Conservation (phyloP, 2,888 invertebrate species). For the Torymus tubicola region DNA sequence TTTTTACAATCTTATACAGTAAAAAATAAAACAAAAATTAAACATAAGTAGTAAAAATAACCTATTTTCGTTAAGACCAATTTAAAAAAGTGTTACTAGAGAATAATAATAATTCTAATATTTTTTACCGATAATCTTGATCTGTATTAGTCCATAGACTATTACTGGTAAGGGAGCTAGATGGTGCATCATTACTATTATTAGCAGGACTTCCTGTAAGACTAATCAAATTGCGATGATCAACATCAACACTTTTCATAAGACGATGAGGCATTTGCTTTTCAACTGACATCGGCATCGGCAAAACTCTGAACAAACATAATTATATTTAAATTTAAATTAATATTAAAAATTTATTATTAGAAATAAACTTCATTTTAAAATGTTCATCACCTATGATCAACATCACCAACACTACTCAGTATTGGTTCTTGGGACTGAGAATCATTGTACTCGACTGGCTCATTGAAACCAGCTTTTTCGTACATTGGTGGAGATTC, state of each 20-base stretch:
- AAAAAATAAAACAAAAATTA: too few relatives aligned
- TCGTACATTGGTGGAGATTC: conserved; percentile 83
- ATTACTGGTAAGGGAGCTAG: conserved; percentile 63
- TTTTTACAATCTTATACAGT: too few relatives aligned
- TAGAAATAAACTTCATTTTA: conserved; percentile 20
- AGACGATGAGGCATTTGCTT: conserved; percentile 71
- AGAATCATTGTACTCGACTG: conserved; percentile 82
- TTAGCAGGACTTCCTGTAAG: conserved; percentile 85
- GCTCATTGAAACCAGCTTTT: conserved; percentile 79
- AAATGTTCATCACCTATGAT: conserved; percentile 69
- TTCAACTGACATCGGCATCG: conserved; percentile 70
- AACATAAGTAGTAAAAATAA: too few relatives aligned
- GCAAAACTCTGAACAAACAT: conserved; percentile 49
- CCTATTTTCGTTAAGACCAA: too few relatives aligned
- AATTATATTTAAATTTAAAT: neutral
- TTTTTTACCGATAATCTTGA: conserved; percentile 73
- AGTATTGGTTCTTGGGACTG: conserved; percentile 72
- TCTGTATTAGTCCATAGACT: conserved; percentile 72
- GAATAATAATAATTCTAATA: conserved; percentile 1
- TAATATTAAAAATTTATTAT: conserved; percentile 19
- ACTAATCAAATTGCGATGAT: conserved; percentile 90
- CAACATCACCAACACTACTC: conserved; percentile 72
- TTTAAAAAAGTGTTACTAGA: too few relatives aligned
- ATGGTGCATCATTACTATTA: conserved; percentile 65
- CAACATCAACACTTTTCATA: conserved; percentile 81